Evolutionary conservation across 2,888 invertebrate genomes (phyloP).

Genomic region (Zygothrica quintamaculata): DNA sequence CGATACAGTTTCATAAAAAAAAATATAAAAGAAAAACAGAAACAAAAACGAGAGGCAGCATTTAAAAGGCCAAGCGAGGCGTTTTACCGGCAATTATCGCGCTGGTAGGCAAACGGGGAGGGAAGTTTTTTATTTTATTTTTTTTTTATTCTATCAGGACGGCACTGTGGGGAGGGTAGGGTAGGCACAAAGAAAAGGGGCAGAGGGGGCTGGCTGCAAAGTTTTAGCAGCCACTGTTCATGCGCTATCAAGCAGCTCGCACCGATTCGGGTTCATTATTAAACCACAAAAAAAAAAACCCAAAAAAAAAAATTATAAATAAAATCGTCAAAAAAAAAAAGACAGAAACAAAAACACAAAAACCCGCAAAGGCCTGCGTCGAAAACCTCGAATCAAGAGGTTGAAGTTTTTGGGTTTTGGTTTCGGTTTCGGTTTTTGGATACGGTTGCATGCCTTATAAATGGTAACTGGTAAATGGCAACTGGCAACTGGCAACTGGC

Average conservation of each 20-base stretch:
- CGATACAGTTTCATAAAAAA: conserved; percentile 54
- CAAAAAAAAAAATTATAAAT: conserved; percentile 28
- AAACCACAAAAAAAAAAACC: conserved; percentile 61
- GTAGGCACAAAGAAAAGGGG: conserved; percentile 1
- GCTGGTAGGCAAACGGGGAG: conserved; percentile 41
- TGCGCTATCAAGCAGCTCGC: conserved; percentile 44
- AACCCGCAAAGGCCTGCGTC: conserved; percentile 23
- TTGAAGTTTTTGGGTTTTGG: conserved; percentile 37
- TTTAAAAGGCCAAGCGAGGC: conserved; percentile 79
- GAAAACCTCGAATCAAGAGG: conserved; percentile 28
- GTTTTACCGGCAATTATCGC: conserved; percentile 81
- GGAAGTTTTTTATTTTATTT: too few relatives aligned
- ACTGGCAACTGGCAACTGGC: not conserved
- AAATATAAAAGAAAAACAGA: too few relatives aligned
- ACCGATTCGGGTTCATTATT: conserved; percentile 69
- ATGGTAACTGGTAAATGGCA: conserved; percentile 8
- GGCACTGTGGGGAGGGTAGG: not conserved
- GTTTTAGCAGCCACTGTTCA: conserved; percentile 23
- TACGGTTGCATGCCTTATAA: not conserved
- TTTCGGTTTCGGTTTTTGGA: conserved; percentile 41
- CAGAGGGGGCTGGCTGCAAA: conserved; percentile 6
- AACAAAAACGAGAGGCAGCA: conserved; percentile 59
- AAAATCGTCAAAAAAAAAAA: conserved; percentile 17
- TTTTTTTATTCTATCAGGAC: too few relatives aligned
- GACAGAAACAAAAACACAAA: conserved; percentile 41